Percentiles rank a stretch among this genome's conserved stretches.
Conservation (phyloP, 1,140 invertebrate species). For the Lethrus apterus region DNA sequence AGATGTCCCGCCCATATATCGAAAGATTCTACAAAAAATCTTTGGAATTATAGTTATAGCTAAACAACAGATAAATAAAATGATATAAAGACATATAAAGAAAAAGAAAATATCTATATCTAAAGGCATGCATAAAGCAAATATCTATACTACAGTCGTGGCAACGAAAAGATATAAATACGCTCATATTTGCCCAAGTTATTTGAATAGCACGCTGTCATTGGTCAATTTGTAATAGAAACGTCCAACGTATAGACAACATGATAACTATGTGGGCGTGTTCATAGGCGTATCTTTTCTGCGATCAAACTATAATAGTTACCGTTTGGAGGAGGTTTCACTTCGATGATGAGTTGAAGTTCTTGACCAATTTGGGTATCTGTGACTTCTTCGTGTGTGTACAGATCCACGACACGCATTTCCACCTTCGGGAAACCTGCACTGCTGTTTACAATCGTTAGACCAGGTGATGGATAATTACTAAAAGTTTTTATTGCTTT, state of each 20-base stretch:
- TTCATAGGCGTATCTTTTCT: no score
- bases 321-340: slow-evolving; percentile 33
- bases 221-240: no score
- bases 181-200: no score
- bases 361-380: slow-evolving; percentile 39
- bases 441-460: slow-evolving; percentile 28
- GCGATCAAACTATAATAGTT: no score
- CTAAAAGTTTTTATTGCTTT: no score
- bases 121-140: no score
- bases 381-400: slow-evolving; percentile 30
- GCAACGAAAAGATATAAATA: no score
- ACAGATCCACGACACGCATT: slow-evolving; percentile 35
- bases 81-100: no score
- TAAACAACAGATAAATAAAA: background rate
- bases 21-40: slow-evolving; percentile 14
- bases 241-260: no score
- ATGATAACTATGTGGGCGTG: background rate
- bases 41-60: background rate
- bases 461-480: slow-evolving; percentile 23
- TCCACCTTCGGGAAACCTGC: slow-evolving; percentile 27
- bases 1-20: slow-evolving; percentile 50
- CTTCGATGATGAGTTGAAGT: slow-evolving; percentile 35
- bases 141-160: no score
- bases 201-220: no score
- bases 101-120: no score